Base-by-base conservation (phyloP, 1,140 invertebrate species). In the Drosophila sucinea region DNA sequence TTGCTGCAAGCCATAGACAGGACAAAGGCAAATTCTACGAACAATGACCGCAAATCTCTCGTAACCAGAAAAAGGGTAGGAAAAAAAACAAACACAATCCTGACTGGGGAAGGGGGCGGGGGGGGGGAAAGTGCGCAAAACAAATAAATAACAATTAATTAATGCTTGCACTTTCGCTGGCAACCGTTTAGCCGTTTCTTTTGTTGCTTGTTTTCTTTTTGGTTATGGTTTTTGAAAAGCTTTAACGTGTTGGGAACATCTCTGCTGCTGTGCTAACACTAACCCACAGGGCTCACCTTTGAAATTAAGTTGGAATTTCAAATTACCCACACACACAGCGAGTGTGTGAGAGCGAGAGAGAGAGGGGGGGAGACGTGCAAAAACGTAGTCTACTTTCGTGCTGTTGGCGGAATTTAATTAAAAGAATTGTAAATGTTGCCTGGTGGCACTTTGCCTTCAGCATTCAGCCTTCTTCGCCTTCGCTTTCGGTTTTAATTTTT, bases 281-380 rank as follows among this genome's bases (percentile, higher is more conserved):
- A n/a, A 6, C 38, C 60, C 40, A 30, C 66, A 60, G 44, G 23
- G 44, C 25, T 51, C 54, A 71, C 70, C 71, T 79, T 66, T 38
- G 54, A 83, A 87, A 89, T 83, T 89, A 84, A 84, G 68, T 78
- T 78, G 77, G 84, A 84, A 87, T 87, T 87, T 87, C 77, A 84
- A 89, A 87, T 84, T 84, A 83, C 66, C 64, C 70, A 57, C 60
- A 72, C 38, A 65, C 44, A 51, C 51, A 23, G 25, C 57, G 11
- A 57, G 33, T 10, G 56, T 7, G 27, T 56, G 27, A 44, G 51
- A 54, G 58, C 56, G 44, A 62, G 30, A 8, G 64, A 10, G 38
- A 38, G 11, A 65, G 3, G 11, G 40, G 5, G 54, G 8, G 67
- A 30, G 55, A 64, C 68, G 71, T 60, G 67, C 67, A 44, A 60